Percentiles rank a stretch among this genome's conserved stretches.
phyloP scores from a whole-genome alignment of 2,888 invertebrate genomes.

The Tachystola acroxantha region DNA sequence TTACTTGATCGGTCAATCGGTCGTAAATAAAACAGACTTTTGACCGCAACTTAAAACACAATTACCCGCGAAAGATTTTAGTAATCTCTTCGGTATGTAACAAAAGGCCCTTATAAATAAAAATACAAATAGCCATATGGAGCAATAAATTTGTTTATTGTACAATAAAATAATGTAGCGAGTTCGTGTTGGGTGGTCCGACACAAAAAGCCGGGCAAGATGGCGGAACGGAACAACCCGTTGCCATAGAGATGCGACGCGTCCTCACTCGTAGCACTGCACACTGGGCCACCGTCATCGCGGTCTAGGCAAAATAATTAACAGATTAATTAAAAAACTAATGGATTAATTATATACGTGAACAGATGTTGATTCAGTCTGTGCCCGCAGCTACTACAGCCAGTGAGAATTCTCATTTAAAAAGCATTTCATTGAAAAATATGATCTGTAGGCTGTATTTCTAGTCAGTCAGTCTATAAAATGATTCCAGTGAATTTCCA shows the following conservation, averaged over 20 bases:
- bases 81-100: slow-evolving; percentile 48
- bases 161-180: slow-evolving; percentile 76
- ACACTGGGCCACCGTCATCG: slow-evolving; percentile 6
- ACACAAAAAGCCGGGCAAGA: slow-evolving; percentile 56
- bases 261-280: slow-evolving; percentile 13
- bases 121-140: slow-evolving; percentile 74
- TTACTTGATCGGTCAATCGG: no score
- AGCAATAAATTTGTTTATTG: slow-evolving; percentile 77
- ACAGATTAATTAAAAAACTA: slow-evolving; percentile 14
- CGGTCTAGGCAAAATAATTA: slow-evolving; percentile 15
- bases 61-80: slow-evolving; percentile 51
- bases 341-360: slow-evolving; percentile 1
- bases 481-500: no score
- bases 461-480: no score
- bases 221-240: slow-evolving; percentile 49
- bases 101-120: slow-evolving; percentile 72
- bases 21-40: slow-evolving; percentile 5
- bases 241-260: slow-evolving; percentile 48
- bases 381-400: no score
- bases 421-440: no score
- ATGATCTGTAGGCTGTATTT: no score
- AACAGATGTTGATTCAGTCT: slow-evolving; percentile 4
- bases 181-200: slow-evolving; percentile 71
- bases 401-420: no score
- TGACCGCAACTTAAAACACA: slow-evolving; percentile 27